Conservation (phyloP, 2,888 invertebrate genomes). For the Elegia similella region DNA sequence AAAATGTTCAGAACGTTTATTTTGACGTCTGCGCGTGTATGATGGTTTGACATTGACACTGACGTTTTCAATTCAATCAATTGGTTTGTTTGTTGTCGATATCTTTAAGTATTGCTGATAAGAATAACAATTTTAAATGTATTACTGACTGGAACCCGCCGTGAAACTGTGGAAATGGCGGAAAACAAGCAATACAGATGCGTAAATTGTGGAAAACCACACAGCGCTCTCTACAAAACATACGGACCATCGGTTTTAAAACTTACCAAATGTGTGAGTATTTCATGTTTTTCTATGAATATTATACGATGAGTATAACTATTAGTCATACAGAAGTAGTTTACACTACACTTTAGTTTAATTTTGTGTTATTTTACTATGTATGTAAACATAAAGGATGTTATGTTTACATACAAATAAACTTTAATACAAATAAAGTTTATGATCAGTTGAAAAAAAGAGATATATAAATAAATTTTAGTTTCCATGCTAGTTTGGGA, state of each 20-base stretch:
- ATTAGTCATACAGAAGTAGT: not conserved
- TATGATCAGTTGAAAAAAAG: no score
- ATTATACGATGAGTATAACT: not conserved
- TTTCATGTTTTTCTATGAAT: not conserved
- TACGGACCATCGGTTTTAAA: constrained; percentile 88
- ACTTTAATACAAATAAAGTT: no score
- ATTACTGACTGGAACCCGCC: not conserved
- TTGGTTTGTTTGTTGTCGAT: no score
- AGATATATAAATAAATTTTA: no score
- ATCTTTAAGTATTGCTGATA: not conserved
- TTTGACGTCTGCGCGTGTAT: no score
- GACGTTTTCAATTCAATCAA: no score
- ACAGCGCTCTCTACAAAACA: constrained; percentile 84
- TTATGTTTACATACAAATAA: no score
- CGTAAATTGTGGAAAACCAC: constrained; percentile 85
- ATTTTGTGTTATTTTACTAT: no score
- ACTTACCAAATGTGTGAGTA: constrained; percentile 88
- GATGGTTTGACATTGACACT: no score
- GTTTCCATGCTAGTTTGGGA: no score
- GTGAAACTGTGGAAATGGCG: constrained; percentile 28
- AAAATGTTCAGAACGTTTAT: no score
- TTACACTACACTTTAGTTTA: not conserved
- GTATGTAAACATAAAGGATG: no score
- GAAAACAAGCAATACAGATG: constrained; percentile 67
- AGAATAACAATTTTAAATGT: not conserved